Percentiles rank a stretch among this genome's conserved stretches.
Conservation (phyloP, 1,140 invertebrate species). For the Ylistrum balloti region DNA sequence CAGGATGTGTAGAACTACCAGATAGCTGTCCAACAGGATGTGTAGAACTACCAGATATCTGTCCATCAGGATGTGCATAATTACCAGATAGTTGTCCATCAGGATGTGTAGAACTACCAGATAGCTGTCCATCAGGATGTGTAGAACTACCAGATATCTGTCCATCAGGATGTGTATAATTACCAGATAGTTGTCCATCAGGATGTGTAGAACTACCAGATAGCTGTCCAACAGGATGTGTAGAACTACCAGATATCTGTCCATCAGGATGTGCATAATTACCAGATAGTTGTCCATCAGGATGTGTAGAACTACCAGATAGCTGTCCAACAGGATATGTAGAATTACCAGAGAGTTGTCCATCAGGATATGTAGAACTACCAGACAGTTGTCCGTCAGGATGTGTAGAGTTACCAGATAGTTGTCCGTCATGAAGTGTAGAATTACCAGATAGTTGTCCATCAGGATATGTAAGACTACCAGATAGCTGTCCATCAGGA, state of each 20-base stretch:
- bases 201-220: not conserved
- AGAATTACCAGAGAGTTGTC: too few relatives aligned
- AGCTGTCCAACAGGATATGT: too few relatives aligned
- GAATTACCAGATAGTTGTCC: not conserved
- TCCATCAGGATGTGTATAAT: not conserved
- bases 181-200: not conserved
- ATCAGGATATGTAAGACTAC: not conserved
- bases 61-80: not conserved
- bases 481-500: not conserved
- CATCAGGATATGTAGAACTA: not conserved
- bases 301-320: not conserved
- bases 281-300: not conserved
- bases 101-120: not conserved
- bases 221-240: not conserved
- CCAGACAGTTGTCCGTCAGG: not conserved
- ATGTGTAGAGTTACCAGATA: not conserved
- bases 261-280: not conserved
- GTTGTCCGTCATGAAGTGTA: not conserved
- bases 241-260: not conserved
- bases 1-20: not conserved
- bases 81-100: not conserved
- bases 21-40: not conserved
- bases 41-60: not conserved
- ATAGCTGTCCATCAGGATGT: not conserved
- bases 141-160: not conserved